Percentiles rank a stretch among this genome's conserved stretches.
phyloP scores from a whole-genome alignment of 2,888 invertebrate species.

The Clepsis dumicolana region DNA sequence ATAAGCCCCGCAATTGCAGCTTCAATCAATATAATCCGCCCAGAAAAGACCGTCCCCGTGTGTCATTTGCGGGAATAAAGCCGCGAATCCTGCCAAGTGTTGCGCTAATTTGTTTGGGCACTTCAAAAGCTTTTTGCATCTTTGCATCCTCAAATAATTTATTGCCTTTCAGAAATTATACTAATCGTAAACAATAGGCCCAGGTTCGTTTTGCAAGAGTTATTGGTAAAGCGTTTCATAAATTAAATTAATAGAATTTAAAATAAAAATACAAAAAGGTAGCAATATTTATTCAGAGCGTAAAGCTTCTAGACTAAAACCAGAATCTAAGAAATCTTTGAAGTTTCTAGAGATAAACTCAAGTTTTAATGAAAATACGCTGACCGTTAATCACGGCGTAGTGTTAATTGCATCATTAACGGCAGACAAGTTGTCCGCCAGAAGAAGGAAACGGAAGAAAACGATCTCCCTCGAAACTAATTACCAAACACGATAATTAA shows the following conservation, averaged over 20 bases:
- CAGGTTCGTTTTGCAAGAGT: neutral
- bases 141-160: neutral
- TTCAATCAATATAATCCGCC: conserved; percentile 72
- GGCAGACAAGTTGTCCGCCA: conserved; percentile 77
- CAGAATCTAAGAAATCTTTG: too few species aligned
- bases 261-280: too few species aligned
- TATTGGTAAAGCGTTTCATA: too few species aligned
- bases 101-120: conserved; percentile 73
- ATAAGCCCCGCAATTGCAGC: conserved; percentile 31
- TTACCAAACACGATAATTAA: conserved; percentile 86
- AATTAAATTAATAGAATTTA: too few species aligned
- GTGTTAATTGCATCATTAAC: conserved; percentile 82
- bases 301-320: too few species aligned
- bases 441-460: conserved; percentile 71
- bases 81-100: conserved; percentile 73
- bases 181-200: neutral
- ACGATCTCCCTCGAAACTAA: conserved; percentile 84
- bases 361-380: neutral
- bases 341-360: too few species aligned
- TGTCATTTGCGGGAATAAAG: conserved; percentile 73
- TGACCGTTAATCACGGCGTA: conserved; percentile 43
- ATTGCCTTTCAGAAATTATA: neutral
- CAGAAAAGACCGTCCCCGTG: conserved; percentile 55
- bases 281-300: too few species aligned
- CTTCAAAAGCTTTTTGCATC: conserved; percentile 59